Evolutionary conservation across 2,113 vertebrate species (phyloP).

Genomic region (Pteruthius melanotis): DNA sequence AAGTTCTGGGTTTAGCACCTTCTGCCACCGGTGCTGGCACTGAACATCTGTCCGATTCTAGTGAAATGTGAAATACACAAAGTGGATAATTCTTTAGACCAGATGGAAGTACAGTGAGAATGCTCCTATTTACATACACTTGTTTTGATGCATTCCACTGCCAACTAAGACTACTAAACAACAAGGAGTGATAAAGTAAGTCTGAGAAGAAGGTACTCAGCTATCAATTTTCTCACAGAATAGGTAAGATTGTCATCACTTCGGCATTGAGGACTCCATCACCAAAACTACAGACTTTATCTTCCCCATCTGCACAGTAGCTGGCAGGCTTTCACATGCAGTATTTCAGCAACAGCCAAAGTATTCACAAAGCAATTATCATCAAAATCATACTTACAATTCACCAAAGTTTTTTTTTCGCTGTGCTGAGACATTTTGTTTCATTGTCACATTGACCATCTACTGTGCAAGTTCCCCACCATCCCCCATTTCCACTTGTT

Average conservation of each 20-base stretch:
- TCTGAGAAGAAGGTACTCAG: background rate
- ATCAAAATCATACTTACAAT: background rate
- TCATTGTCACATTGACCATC: background rate
- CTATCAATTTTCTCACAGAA: background rate
- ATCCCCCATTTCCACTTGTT: background rate
- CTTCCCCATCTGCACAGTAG: background rate
- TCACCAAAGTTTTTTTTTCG: background rate
- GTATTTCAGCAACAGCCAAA: background rate
- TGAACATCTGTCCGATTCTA: conserved; percentile 98
- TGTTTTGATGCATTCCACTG: background rate
- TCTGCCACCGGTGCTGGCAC: conserved; percentile 98
- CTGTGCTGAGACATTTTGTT: background rate
- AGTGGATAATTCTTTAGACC: background rate
- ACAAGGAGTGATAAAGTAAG: background rate
- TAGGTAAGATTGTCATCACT: background rate
- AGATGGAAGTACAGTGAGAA: background rate
- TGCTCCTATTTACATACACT: background rate
- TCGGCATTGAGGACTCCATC: background rate
- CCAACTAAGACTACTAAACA: background rate
- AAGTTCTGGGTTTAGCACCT: conserved; percentile 97
- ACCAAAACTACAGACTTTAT: background rate
- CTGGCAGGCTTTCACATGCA: background rate
- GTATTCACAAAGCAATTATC: background rate
- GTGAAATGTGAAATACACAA: conserved; percentile 16
- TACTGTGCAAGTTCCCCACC: background rate